Base-by-base conservation (phyloP, 2,797 vertebrate genomes). In the Geotrypetes seraphini region DNA sequence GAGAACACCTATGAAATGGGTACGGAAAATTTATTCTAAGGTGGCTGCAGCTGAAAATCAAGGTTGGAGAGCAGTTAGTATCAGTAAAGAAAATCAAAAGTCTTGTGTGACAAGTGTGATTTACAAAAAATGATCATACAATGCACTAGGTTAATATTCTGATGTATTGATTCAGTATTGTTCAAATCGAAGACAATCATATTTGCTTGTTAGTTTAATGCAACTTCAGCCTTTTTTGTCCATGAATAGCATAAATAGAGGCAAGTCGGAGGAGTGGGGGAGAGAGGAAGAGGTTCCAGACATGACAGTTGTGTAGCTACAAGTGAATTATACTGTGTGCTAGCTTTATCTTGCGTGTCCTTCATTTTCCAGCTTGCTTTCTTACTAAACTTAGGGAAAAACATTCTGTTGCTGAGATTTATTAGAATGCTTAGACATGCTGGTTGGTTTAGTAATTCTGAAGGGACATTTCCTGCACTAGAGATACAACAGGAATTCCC, bases 151-250 rank as follows among this genome's bases (percentile, higher is more conserved):
- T 71, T 63, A 53, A 65, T 48, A 58, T 59, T 75, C 66, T 66
- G 73, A 75, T n/a, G n/a, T n/a, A n/a, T n/a, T n/a, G n/a, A n/a
- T n/a, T n/a, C n/a, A n/a, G n/a, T n/a, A n/a, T n/a, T n/a, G n/a
- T n/a, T n/a, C n/a, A 60, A 60, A 55, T 69, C 0, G 25, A 60
- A 74, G 72, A 67, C 63, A n/a, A 66, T 61, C 65, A 54, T 57
- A 61, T 71, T 72, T 60, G 50, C 71, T 72, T 75, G 72, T 75
- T 79, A 81, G 79, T 79, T 75, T 75, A 73, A 79, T 74, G 65
- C 67, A 54, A 35, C 55, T 61, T 57, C 60, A 50, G 39, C 57
- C 47, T 60, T 63, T 49, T 42, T 44, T 55, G 50, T 64, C 62
- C 66, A 70, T 64, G 62, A 64, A 50, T 69, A 68, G 55, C 63